Conservation (phyloP, 2,113 vertebrate species). For the Nasalis larvatus region DNA sequence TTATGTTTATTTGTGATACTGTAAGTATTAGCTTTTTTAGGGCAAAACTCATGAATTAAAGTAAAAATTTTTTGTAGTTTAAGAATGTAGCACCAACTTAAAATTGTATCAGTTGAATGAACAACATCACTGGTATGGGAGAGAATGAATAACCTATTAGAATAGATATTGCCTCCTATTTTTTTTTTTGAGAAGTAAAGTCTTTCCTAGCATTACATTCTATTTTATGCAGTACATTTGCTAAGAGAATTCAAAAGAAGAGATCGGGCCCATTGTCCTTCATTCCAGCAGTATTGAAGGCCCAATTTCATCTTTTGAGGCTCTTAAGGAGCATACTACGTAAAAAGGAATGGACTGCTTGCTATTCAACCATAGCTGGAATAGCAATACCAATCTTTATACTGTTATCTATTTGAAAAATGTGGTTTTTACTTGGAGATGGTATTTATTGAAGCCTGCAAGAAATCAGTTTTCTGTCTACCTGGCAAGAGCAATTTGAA, state of each 20-base stretch:
- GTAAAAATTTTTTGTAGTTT: slow-evolving; percentile 51
- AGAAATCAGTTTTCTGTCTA: slow-evolving; percentile 79
- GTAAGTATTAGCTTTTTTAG: slow-evolving; percentile 29
- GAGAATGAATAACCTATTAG: slow-evolving; percentile 71
- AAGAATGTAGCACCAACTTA: slow-evolving; percentile 43
- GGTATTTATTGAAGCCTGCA: slow-evolving; percentile 72
- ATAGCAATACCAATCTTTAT: slow-evolving; percentile 78
- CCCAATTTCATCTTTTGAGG: slow-evolving; percentile 76
- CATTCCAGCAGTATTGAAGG: slow-evolving; percentile 70
- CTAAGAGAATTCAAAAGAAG: slow-evolving; percentile 75
- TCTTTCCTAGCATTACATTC: slow-evolving; percentile 55
- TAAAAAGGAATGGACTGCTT: slow-evolving; percentile 76
- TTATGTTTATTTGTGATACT: slow-evolving; percentile 40
- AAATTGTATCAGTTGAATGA: slow-evolving; percentile 48
- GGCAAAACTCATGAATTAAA: slow-evolving; percentile 52
- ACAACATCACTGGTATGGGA: slow-evolving; percentile 51
- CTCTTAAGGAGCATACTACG: slow-evolving; percentile 69
- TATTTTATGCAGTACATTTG: slow-evolving; percentile 75
- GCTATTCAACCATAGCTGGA: slow-evolving; percentile 73
- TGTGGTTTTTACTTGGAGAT: slow-evolving; percentile 70
- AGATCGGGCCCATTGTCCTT: slow-evolving; percentile 75
- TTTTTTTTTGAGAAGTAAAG: neutral
- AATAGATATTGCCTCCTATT: slow-evolving; percentile 31
- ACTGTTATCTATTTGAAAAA: slow-evolving; percentile 78
- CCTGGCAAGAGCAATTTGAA: slow-evolving; percentile 75